Base-by-base conservation (phyloP, 2,888 invertebrate genomes). In the Leptinotarsa peninsularis region DNA sequence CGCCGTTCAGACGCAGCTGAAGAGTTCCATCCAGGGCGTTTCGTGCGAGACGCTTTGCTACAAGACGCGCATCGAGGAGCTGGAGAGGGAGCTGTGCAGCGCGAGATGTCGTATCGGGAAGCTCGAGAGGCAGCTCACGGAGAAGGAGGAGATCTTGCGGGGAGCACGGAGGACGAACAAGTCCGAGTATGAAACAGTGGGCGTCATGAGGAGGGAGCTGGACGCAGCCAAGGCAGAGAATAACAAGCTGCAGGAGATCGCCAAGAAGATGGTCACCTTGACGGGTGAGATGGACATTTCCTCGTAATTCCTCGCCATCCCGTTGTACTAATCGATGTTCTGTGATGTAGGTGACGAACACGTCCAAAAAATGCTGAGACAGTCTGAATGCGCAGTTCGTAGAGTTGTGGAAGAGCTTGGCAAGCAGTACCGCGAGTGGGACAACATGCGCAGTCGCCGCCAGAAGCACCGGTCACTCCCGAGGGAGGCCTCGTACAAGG, bases 381-480 rank as follows among this genome's bases (percentile, higher is more conserved):
- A 88, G 75, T 86, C 88, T 0, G 86, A 86, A 75, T 81, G 82
- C 66, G 88, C 88, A 1, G 85, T 87, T 0, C 84, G 83, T 66
- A 82, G 82, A 72, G 83, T 88, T 0, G 82, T 84, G 1, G 83
- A 86, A 74, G 87, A 87, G 81, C 74, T 88, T 4, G 80, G 82
- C 23, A 85, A 81, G 66, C 84, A 85, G 66, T 85, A 84, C 68
- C 78, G 79, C 56, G 83, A 84, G 67, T 83, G 83, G 84, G 84
- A 85, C 33, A 49, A 67, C 14, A 70, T 70, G 70, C 27, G 63
- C 17, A 63, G 63, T 14, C 63, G 33, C 3, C 58, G 70, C 18
- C 70, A 70, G 21, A 49, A 21, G 13, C 66, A 63, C n/a, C 50
- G 58, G 18, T 5, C 60, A 3, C 49, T 52, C 1, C 27, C 54